Evolutionary conservation across 2,113 vertebrate species (phyloP).

Genomic region (Pungitius pungitius): DNA sequence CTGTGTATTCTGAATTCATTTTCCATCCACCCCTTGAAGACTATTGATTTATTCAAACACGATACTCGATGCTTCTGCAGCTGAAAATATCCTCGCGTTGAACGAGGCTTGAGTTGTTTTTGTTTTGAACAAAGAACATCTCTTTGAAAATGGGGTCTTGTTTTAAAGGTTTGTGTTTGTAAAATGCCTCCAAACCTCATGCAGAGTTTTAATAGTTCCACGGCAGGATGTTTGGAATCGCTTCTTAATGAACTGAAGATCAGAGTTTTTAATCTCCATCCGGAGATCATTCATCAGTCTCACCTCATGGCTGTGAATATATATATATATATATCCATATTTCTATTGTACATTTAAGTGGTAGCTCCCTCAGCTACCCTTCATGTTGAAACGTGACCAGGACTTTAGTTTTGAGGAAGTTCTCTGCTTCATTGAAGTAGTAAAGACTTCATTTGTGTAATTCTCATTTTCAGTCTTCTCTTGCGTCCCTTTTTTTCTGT

Average conservation of each 20-base stretch:
- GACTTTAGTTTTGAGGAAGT: neutral
- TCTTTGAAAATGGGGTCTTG: conserved; percentile 11
- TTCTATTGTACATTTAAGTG: neutral
- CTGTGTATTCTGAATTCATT: conserved; percentile 55
- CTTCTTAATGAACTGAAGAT: too few species aligned
- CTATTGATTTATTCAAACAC: conserved; percentile 39
- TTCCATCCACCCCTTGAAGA: conserved; percentile 43
- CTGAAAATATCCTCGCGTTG: conserved; percentile 32
- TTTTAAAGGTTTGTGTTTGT: conserved; percentile 2
- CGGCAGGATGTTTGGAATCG: neutral
- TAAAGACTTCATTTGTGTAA: neutral
- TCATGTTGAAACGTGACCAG: conserved; percentile 57
- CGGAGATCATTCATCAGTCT: neutral
- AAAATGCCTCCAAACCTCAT: conserved; percentile 8
- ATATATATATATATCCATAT: neutral
- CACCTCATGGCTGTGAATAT: neutral
- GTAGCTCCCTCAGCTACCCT: too few species aligned
- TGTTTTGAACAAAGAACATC: conserved; percentile 14
- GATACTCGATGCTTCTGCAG: conserved; percentile 38
- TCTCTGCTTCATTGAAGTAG: neutral
- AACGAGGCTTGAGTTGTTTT: conserved; percentile 23
- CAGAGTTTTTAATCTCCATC: neutral
- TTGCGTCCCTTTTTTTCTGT: conserved; percentile 10
- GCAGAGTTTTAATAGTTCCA: neutral
- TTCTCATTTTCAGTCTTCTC: neutral